Evolutionary conservation across 2,888 invertebrate genomes (phyloP).

Genomic region (Pristionchus mayeri): DNA sequence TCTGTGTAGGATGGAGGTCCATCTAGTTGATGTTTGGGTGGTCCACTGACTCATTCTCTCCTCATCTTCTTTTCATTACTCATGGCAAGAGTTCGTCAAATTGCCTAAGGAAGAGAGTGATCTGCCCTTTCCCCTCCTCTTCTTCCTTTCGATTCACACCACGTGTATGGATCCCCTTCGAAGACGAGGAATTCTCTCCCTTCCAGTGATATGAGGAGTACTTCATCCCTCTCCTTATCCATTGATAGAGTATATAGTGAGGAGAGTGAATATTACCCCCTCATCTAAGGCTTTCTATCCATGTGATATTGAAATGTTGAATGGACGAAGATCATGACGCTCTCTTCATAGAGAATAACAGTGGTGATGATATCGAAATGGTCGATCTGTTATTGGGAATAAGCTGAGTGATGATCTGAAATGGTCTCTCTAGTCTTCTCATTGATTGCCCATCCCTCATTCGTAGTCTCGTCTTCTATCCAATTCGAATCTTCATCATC

Average conservation of each 20-base stretch:
- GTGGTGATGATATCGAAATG: too few relatives aligned
- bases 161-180: too few relatives aligned
- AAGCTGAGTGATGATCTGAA: not conserved
- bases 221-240: too few relatives aligned
- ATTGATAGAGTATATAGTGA: too few relatives aligned
- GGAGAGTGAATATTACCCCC: too few relatives aligned
- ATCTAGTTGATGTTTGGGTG: conserved; percentile 34
- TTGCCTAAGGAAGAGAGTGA: conserved; percentile 16
- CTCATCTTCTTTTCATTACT: conserved; percentile 36
- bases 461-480: not conserved
- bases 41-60: conserved; percentile 22
- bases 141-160: not conserved
- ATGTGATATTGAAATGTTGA: too few relatives aligned
- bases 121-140: not conserved
- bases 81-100: conserved; percentile 10
- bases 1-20: too few relatives aligned
- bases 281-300: too few relatives aligned
- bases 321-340: too few relatives aligned
- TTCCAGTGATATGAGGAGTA: too few relatives aligned
- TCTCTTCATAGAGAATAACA: too few relatives aligned
- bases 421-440: not conserved
- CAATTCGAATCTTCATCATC: not conserved
- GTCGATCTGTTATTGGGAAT: not conserved
- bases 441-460: not conserved
- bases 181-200: too few relatives aligned